phyloP scores from a whole-genome alignment of 2,113 vertebrate genomes.

The Corydoras maculifer region DNA sequence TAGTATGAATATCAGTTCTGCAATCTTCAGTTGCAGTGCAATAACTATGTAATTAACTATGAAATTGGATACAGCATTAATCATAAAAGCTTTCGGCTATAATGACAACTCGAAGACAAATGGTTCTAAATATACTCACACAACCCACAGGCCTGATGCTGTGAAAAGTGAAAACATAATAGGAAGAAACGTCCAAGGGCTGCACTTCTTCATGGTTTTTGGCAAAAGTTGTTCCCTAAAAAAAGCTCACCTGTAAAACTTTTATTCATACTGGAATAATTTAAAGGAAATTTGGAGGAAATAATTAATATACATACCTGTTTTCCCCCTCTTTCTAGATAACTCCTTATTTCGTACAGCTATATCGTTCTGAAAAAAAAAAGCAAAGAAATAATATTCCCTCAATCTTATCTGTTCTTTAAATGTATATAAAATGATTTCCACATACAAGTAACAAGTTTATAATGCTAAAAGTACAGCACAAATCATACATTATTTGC shows the following conservation, averaged over 20 bases:
- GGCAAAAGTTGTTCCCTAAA: constrained; percentile 10
- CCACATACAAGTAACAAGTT: too few relatives aligned
- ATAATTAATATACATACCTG: constrained; percentile 5
- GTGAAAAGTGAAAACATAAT: constrained; percentile 74
- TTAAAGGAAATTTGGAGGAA: not conserved
- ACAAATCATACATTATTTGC: not conserved
- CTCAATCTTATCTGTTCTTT: not conserved
- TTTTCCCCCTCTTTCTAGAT: not conserved
- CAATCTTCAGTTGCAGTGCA: too few relatives aligned
- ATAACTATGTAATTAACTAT: not conserved
- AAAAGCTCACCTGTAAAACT: not conserved
- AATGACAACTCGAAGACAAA: not conserved
- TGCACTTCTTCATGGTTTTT: constrained; percentile 69
- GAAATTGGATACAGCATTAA: constrained; percentile 4
- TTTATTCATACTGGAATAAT: not conserved
- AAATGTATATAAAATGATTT: too few relatives aligned
- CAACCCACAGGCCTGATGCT: constrained; percentile 79
- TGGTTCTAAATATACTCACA: constrained; percentile 68
- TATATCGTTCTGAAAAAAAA: constrained; percentile 16
- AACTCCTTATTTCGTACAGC: not conserved
- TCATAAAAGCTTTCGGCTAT: not conserved
- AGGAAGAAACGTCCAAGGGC: constrained; percentile 82
- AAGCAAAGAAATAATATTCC: not conserved
- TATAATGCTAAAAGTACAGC: too few relatives aligned
- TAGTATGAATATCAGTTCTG: too few relatives aligned